Conservation (phyloP, 2,888 invertebrate species). For the Leistus spinibarbis region DNA sequence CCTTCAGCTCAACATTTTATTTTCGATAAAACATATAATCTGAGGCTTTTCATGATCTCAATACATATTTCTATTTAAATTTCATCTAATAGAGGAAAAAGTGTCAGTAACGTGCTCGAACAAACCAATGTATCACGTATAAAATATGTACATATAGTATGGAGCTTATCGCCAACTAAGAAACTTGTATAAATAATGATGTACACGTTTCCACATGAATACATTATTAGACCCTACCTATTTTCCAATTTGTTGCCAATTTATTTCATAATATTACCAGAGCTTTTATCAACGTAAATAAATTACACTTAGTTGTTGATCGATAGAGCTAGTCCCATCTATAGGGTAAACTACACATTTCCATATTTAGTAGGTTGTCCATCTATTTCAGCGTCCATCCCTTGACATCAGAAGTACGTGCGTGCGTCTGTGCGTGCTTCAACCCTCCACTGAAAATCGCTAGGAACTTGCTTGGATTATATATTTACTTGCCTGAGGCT, state of each 20-base stretch:
- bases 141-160: too few relatives aligned
- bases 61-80: too few relatives aligned
- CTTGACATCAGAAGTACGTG: background rate
- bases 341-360: background rate
- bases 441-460: conserved; percentile 14
- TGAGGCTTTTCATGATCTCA: too few relatives aligned
- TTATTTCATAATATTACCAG: background rate
- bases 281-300: background rate
- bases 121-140: too few relatives aligned
- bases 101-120: too few relatives aligned
- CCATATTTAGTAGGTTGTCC: background rate
- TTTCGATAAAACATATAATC: too few relatives aligned
- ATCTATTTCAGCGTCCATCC: background rate
- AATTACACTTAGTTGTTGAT: background rate
- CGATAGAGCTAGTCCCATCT: background rate
- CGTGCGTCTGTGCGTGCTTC: background rate
- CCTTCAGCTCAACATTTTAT: too few relatives aligned
- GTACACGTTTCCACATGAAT: too few relatives aligned
- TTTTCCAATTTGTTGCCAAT: background rate
- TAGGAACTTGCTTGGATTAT: conserved; percentile 28
- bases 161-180: too few relatives aligned
- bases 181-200: too few relatives aligned
- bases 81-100: too few relatives aligned
- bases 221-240: background rate
- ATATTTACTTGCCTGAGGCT: background rate